phyloP scores from a whole-genome alignment of 2,888 invertebrate species.

The Psylliodes chrysocephalus region DNA sequence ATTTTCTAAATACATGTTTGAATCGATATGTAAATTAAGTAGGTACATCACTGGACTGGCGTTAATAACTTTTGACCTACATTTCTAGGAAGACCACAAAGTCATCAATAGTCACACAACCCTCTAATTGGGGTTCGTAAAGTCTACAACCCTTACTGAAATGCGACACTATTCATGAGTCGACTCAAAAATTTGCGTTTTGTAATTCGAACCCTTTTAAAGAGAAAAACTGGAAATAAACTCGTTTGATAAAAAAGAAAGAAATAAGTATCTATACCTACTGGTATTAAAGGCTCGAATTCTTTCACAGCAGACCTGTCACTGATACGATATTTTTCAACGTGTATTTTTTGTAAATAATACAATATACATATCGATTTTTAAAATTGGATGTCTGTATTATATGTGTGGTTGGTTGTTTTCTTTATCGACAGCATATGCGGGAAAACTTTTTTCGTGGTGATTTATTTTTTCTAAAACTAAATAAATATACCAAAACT shows the following conservation, averaged over 20 bases:
- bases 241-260: constrained; percentile 1
- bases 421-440: constrained; percentile 39
- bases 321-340: constrained; percentile 32
- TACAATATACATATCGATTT: constrained; percentile 52
- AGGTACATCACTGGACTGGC: too few relatives aligned
- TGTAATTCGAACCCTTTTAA: constrained; percentile 24
- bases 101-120: too few relatives aligned
- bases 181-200: constrained; percentile 30
- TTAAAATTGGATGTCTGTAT: constrained; percentile 46
- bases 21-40: too few relatives aligned
- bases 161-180: constrained; percentile 1
- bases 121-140: not conserved
- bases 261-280: not conserved
- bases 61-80: too few relatives aligned
- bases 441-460: constrained; percentile 7
- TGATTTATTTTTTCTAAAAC: constrained; percentile 10
- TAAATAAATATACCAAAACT: too few relatives aligned
- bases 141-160: constrained; percentile 2
- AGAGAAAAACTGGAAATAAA: not conserved
- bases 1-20: too few relatives aligned
- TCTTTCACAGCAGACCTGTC: constrained; percentile 31
- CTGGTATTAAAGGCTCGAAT: not conserved
- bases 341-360: constrained; percentile 49
- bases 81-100: too few relatives aligned
- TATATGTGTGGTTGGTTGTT: constrained; percentile 56